Conservation (phyloP, 2,888 invertebrate genomes). For the Geotrupes spiniger region DNA sequence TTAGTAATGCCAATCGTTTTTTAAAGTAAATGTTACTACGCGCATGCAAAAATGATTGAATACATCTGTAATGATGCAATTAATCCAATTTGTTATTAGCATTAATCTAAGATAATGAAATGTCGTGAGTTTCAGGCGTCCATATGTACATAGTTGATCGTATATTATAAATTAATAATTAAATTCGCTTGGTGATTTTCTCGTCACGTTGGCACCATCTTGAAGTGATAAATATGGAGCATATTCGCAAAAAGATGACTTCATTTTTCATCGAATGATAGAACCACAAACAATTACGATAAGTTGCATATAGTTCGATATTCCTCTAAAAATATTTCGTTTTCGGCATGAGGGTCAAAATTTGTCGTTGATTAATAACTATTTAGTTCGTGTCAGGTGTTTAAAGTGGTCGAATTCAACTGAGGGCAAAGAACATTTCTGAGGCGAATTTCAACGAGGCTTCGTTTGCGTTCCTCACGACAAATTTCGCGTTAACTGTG, state of each 20-base stretch:
- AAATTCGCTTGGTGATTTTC: slow-evolving; percentile 1
- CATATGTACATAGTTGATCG: neutral
- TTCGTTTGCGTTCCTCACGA: slow-evolving; percentile 21
- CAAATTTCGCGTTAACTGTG: slow-evolving; percentile 29
- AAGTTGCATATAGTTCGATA: slow-evolving; percentile 10
- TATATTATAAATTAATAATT: neutral
- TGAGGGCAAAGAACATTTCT: slow-evolving; percentile 25
- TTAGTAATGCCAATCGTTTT: slow-evolving; percentile 13
- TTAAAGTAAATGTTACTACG: no score
- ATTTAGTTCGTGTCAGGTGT: slow-evolving; percentile 25
- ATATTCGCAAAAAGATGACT: slow-evolving; percentile 25
- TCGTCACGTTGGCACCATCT: neutral
- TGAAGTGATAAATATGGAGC: slow-evolving; percentile 22
- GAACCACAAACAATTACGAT: slow-evolving; percentile 17
- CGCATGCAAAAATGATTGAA: neutral
- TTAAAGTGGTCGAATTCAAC: slow-evolving; percentile 23
- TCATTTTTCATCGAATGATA: slow-evolving; percentile 26
- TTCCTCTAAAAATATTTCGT: slow-evolving; percentile 5
- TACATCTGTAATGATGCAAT: neutral
- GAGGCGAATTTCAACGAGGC: slow-evolving; percentile 8
- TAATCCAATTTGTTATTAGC: no score
- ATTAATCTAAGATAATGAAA: slow-evolving; percentile 1
- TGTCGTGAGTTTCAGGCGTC: neutral
- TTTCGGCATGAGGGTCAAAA: slow-evolving; percentile 19
- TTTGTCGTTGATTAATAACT: slow-evolving; percentile 19